phyloP scores from a whole-genome alignment of 2,797 vertebrate species.

The Artibeus lituratus region DNA sequence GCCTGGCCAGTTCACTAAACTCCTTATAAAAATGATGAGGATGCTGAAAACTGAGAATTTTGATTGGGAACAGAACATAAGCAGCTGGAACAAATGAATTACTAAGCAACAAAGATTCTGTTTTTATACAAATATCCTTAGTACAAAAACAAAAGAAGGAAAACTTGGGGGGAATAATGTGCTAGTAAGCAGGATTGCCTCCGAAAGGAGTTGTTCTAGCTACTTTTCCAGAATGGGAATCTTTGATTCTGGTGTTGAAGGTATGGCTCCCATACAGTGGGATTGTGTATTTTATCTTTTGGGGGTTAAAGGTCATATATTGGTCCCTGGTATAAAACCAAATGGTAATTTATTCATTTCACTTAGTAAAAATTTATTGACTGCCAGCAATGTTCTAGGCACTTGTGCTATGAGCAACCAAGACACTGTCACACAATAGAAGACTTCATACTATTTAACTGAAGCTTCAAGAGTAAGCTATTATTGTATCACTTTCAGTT shows the following conservation, averaged over 20 bases:
- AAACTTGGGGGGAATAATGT: constrained; percentile 42
- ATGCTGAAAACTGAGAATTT: constrained; percentile 59
- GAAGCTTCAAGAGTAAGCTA: not conserved
- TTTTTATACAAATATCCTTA: constrained; percentile 71
- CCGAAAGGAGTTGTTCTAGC: not conserved
- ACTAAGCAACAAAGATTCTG: constrained; percentile 74
- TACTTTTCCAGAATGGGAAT: not conserved
- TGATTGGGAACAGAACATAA: constrained; percentile 60
- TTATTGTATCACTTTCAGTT: constrained; percentile 27
- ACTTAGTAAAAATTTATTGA: not conserved
- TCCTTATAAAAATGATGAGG: constrained; percentile 46
- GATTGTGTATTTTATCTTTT: constrained; percentile 11
- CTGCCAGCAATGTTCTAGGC: not conserved
- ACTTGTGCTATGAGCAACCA: not conserved
- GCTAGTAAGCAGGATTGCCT: constrained; percentile 49
- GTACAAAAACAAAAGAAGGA: constrained; percentile 68
- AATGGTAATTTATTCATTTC: not conserved
- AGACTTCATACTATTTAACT: not conserved
- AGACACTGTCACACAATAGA: not conserved
- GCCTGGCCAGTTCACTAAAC: not conserved
- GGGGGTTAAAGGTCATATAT: not conserved
- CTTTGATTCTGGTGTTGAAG: not conserved
- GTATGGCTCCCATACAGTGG: not conserved
- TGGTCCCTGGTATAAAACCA: not conserved
- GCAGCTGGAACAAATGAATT: constrained; percentile 74